Evolutionary conservation across 2,797 vertebrate genomes (phyloP), one percentile per base, ranked within the genome.

Genomic region (Tokudaia muenninki): DNA sequence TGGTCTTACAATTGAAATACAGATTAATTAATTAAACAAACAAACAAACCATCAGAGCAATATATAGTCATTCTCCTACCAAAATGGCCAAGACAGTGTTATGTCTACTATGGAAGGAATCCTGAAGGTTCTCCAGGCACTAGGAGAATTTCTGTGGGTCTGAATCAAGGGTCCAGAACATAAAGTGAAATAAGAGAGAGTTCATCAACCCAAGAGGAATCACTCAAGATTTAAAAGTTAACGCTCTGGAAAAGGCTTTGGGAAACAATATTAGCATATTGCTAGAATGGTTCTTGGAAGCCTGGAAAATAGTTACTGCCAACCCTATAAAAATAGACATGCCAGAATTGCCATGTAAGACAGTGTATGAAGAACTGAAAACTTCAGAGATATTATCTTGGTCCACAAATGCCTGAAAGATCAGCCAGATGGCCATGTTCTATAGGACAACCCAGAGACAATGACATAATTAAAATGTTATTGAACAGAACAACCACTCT

Each of bases 201-300:
- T 93, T 87, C 52, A 80, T 92, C 67, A 78, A 81, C 29, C 31
- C 82, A 37, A 22, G n/a, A 81, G 6, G 26, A 55, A 12, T 83
- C 10, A 29, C 47, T 37, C 6, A 41, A 17, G 8, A 72, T 83
- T 80, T 4, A 86, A 26, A 87, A 93, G 94, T 90, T 90, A 95
- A 70, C 17, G 47, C 2, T 8, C 61, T 92, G 61, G 24, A 37
- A 72, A 44, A 84, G n/a, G 41, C 75, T 95, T 92, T 87, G 41
- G 50, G 81, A 97, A 41, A 91, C 37, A 11, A 26, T 75, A 8
- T 77, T 88, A 94, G 82, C 37, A 74, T 92, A 94, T 83, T 96
- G 21, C 59, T 87, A 90, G 75, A 50, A 67, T 95, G 67, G 29
- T 31, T 87, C 31, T 84, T 96, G 59, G 72, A 84, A 92, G 67